Evolutionary conservation across 2,113 vertebrate genomes (phyloP), one percentile per base, ranked within the genome.

Genomic region (Notothenia coriiceps): DNA sequence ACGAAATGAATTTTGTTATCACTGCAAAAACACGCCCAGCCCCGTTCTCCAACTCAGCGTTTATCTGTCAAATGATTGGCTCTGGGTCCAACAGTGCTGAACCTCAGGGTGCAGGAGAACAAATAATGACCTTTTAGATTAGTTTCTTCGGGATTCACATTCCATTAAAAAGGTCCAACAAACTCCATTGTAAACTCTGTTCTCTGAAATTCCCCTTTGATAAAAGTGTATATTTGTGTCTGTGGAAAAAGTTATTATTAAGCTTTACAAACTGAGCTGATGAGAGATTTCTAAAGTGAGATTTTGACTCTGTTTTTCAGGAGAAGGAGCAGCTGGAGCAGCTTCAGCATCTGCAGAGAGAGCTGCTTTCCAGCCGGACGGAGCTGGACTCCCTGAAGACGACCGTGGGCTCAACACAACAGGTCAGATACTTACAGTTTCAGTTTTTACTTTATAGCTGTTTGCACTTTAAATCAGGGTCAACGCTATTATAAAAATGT

Each of bases 291-390:
- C 49, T 70, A 13, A 77, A 49, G 4, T 18, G 40, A 57, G 18
- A 17, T 67, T 60, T 62, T 51, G 11, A 4, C 40, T 44, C 35
- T 67, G 4, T 68, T 57, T 17, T 0, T 59, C 88, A 99, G 98
- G 96, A 96, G 59, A 94, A 94, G 81, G 96, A 97, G 10, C 98
- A 99, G 86, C 91, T 93, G 0, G 95, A 97, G 62, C 94, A 97
- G 80, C 88, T 99, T 49, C 97, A 97, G 83, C 93, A 83, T 0
- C 86, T 99, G 70, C 96, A 97, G 91, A 95, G 88, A 56, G 97
- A 99, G 88, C 94, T 99, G 56, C 52, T 94, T 81, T 93, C 93
- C 88, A 98, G 95, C 92, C 96, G 93, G 67, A 93, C 93, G 57
- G 97, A 98, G 87, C 91, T 98, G 66, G 95, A 96, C 62, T 83